Percentiles rank a stretch among this genome's conserved stretches.
Evolutionary conservation across 2,888 invertebrate species (phyloP).

Genomic region (Diarsia brunnea): DNA sequence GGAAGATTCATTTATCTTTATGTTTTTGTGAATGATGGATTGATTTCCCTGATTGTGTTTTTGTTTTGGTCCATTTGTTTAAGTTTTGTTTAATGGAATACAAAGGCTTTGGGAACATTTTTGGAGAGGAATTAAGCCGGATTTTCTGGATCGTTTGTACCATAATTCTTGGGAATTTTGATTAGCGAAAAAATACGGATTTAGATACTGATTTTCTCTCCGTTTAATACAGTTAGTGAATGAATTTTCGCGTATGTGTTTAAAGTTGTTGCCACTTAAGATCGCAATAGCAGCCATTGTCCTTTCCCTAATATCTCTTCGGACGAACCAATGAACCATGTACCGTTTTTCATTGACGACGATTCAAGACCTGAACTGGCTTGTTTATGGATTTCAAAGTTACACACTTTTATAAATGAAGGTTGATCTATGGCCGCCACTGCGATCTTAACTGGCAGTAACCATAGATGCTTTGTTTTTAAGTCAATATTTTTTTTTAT

Average conservation of each 20-base stretch:
- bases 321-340: too few species aligned
- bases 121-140: not conserved
- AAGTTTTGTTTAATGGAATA: conserved; percentile 32
- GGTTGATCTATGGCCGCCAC: too few species aligned
- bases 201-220: not conserved
- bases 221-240: not conserved
- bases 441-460: too few species aligned
- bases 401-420: too few species aligned
- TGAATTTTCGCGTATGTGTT: not conserved
- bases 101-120: not conserved
- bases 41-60: conserved; percentile 48
- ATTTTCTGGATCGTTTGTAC: conserved; percentile 1
- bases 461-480: too few species aligned
- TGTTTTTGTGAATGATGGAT: conserved; percentile 56
- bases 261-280: too few species aligned
- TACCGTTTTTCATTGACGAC: too few species aligned
- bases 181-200: not conserved
- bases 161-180: not conserved
- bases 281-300: too few species aligned
- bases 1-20: conserved; percentile 47
- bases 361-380: too few species aligned
- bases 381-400: too few species aligned
- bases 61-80: conserved; percentile 48
- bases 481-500: too few species aligned
- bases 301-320: too few species aligned